A percentile compares a stretch with the other conserved stretches of the same genome.
These are phyloP conservation scores for Siderastrea radians DNA, from an alignment of 92 coral and sea anemone species.

Conservation along the genomic window DNA sequence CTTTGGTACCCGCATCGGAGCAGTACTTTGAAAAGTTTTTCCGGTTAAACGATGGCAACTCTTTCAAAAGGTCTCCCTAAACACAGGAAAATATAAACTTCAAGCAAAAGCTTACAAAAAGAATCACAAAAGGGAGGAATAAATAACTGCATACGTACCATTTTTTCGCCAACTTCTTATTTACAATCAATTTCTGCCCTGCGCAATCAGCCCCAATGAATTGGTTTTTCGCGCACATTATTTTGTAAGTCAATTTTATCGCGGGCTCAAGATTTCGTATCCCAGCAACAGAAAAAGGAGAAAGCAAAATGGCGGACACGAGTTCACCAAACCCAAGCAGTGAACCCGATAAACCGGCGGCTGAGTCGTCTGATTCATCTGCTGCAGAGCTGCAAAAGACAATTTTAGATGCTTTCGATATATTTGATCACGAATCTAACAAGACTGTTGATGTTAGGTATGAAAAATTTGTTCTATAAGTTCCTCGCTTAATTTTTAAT, in stretches of 20 bases:
- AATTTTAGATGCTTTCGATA: slow-evolving; percentile 95
- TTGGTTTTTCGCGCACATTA: slow-evolving; percentile 1
- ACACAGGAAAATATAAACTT: background rate
- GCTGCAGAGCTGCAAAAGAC: slow-evolving; percentile 94
- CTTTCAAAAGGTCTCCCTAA: slow-evolving; percentile 97
- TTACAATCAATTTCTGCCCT: background rate
- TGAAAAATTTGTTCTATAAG: background rate
- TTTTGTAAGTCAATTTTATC: background rate
- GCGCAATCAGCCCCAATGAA: background rate
- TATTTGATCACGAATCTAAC: slow-evolving; percentile 98
- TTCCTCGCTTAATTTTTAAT: background rate
- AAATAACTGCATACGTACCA: slow-evolving; percentile 12
- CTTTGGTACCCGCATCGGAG: slow-evolving; percentile 85
- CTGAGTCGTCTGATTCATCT: slow-evolving; percentile 84
- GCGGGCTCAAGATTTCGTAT: slow-evolving; percentile 25
- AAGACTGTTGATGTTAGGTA: slow-evolving; percentile 99
- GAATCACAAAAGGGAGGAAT: background rate
- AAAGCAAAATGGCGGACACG: slow-evolving; percentile 93
- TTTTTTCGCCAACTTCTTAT: background rate
- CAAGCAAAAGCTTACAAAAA: background rate
- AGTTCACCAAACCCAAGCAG: slow-evolving; percentile 53
- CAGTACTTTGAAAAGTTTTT: slow-evolving; percentile 92
- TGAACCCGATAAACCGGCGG: slow-evolving; percentile 74
- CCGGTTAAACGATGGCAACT: slow-evolving; percentile 94
- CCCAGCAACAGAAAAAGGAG: slow-evolving; percentile 53